Base-by-base conservation (phyloP, 2,113 vertebrate genomes). In the Onychorhynchus coronatus region DNA sequence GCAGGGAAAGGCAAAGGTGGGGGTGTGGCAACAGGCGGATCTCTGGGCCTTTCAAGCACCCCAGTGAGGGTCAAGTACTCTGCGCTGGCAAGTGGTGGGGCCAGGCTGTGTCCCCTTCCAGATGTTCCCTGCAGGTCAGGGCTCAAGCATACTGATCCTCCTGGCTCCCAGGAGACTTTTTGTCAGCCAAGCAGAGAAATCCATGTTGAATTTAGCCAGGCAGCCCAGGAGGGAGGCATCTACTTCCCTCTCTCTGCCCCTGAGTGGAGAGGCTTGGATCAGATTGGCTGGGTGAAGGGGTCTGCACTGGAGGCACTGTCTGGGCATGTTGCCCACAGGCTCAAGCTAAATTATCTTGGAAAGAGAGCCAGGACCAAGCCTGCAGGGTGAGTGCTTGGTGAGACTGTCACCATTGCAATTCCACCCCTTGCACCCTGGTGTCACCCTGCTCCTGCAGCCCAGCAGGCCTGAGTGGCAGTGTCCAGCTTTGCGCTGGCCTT, bases 391-490 rank as follows among this genome's bases (percentile, higher is more conserved):
- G 20, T 24, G 53, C 62, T 27, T 1, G 3, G 37, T 2, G 2
- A 27, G 37, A 30, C 63, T 71, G 39, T 75, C 52, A 65, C 47
- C 37, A 42, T 68, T 74, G 59, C 68, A 42, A 20, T 89, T 91
- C 70, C 17, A 24, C 17, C n/a, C 14, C 35, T 88, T 2, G 2
- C 47, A 11, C 47, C 33, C 66, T 82, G 61, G 50, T 93, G 81
- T 87, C 70, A 33, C n/a, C 12, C 3, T 7, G 15, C 24, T 61
- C 31, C 61, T 44, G 2, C 14, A 66, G 58, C 11, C 24, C 53
- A 66, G 11, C 3, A 6, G 72, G 41, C 44, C 58, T 59, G 47
- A 61, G 15, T 2, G 3, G 66, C 0, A 0, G 21, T 9, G 0
- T 0, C 33, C 27, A 81, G 50, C 8, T 23, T 68, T 23, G 37